These are phyloP conservation scores for Periophthalmodon schlosseri DNA, from an alignment of 2,113 vertebrate genomes.

Conservation along the genomic window DNA sequence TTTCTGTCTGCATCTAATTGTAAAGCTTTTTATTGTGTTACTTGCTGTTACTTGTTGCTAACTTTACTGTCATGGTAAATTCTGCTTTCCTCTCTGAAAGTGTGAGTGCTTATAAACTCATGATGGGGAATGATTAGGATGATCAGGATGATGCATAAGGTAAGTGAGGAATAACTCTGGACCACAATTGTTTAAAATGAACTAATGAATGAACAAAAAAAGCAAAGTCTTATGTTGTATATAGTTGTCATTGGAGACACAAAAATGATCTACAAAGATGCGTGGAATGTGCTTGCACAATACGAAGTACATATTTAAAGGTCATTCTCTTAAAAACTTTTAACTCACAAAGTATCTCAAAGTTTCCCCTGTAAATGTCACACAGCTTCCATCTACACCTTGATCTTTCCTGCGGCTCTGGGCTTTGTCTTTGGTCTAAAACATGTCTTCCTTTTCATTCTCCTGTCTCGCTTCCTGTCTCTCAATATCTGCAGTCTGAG, in stretches of 20 bases:
- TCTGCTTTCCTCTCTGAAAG: too few relatives aligned
- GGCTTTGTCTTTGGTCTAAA: conserved; percentile 40
- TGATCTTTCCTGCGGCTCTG: conserved; percentile 33
- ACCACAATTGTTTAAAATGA: too few relatives aligned
- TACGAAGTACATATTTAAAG: background rate
- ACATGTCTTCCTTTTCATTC: conserved; percentile 4
- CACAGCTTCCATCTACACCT: conserved; percentile 35
- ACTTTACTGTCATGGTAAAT: too few relatives aligned
- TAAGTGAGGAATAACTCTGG: too few relatives aligned
- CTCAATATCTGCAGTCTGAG: conserved; percentile 13
- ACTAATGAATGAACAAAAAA: background rate
- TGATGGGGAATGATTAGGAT: too few relatives aligned
- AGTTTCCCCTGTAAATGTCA: conserved; percentile 27
- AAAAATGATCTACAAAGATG: too few relatives aligned
- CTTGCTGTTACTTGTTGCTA: too few relatives aligned
- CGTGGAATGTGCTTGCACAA: background rate
- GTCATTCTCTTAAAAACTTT: background rate
- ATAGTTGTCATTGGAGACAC: background rate
- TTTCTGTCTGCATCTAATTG: too few relatives aligned
- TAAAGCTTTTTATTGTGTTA: too few relatives aligned
- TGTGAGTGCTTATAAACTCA: too few relatives aligned
- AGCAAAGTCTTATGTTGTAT: background rate
- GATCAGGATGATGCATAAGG: too few relatives aligned
- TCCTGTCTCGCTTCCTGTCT: conserved; percentile 9
- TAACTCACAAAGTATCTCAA: conserved; percentile 5